Conservation (phyloP, 2,113 vertebrate species). For the Girardinichthys multiradiatus region DNA sequence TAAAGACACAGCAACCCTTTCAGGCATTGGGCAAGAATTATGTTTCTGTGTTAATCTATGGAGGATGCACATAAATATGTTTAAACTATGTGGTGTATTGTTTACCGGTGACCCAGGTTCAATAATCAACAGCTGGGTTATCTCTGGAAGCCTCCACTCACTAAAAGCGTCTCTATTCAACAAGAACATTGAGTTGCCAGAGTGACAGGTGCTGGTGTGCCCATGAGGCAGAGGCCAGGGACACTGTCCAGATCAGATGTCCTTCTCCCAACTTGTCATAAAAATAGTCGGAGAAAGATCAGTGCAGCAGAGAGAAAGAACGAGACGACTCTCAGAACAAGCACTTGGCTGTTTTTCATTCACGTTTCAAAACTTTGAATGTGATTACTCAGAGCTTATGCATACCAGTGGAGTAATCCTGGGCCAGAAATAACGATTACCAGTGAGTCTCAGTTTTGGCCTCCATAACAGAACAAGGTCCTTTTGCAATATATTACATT, state of each 20-base stretch:
- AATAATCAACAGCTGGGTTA: slow-evolving; percentile 20
- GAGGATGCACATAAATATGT: not conserved
- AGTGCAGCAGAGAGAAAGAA: slow-evolving; percentile 19
- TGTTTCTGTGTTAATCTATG: not conserved
- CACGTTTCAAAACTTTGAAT: slow-evolving; percentile 30
- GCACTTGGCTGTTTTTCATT: slow-evolving; percentile 4
- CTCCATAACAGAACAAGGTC: slow-evolving; percentile 1
- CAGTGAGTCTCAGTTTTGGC: slow-evolving; percentile 40
- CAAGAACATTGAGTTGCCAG: slow-evolving; percentile 44
- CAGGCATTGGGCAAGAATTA: not conserved
- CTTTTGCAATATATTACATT: slow-evolving; percentile 3
- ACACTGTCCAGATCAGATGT: slow-evolving; percentile 69
- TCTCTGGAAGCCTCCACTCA: slow-evolving; percentile 21
- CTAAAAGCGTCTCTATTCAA: slow-evolving; percentile 27
- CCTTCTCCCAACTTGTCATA: slow-evolving; percentile 67
- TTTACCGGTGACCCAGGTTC: not conserved
- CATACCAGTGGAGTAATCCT: slow-evolving; percentile 73
- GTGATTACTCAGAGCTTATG: slow-evolving; percentile 61
- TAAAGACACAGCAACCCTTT: not conserved
- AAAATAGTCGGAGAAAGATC: slow-evolving; percentile 77
- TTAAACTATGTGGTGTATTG: slow-evolving; percentile 5
- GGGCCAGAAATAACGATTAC: slow-evolving; percentile 46
- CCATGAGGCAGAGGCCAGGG: slow-evolving; percentile 26
- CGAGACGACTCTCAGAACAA: slow-evolving; percentile 15
- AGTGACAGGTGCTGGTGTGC: slow-evolving; percentile 69